Evolutionary conservation across 2,113 vertebrate genomes (phyloP).

Genomic region (Odocoileus hemionus): DNA sequence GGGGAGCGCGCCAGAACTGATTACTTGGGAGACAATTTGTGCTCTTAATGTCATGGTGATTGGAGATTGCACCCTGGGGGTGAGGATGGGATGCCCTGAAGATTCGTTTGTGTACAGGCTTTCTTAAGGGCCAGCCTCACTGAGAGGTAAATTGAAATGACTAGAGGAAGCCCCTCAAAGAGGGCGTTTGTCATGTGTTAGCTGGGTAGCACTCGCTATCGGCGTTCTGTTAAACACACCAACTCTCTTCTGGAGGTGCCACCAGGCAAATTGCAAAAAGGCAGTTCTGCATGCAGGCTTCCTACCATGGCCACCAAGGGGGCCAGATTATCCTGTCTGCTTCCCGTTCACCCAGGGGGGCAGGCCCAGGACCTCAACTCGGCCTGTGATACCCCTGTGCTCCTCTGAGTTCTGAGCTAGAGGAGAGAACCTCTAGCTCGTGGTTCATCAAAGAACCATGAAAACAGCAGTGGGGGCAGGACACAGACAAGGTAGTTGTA

Average conservation of each 20-base stretch:
- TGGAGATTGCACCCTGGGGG: neutral
- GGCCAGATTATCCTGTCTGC: neutral
- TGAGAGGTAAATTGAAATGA: neutral
- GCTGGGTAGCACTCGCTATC: neutral
- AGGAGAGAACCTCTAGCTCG: neutral
- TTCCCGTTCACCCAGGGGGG: accelerated
- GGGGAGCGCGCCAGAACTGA: neutral
- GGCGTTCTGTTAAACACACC: accelerated
- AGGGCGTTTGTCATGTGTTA: neutral
- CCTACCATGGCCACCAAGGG: no score
- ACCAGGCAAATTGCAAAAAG: neutral
- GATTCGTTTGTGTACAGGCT: neutral
- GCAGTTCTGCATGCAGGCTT: no score
- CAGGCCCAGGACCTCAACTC: neutral
- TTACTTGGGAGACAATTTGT: neutral
- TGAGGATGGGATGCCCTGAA: neutral
- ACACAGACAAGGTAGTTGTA: neutral
- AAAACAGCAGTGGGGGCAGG: neutral
- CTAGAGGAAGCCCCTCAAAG: neutral
- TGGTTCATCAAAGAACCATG: neutral
- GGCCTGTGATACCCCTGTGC: accelerated
- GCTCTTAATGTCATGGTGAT: neutral
- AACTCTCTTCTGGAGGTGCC: neutral
- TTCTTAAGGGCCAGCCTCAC: neutral
- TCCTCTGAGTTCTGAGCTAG: neutral